Evolutionary conservation across 2,797 vertebrate species (phyloP).

Genomic region (Melanotaenia boesemani): DNA sequence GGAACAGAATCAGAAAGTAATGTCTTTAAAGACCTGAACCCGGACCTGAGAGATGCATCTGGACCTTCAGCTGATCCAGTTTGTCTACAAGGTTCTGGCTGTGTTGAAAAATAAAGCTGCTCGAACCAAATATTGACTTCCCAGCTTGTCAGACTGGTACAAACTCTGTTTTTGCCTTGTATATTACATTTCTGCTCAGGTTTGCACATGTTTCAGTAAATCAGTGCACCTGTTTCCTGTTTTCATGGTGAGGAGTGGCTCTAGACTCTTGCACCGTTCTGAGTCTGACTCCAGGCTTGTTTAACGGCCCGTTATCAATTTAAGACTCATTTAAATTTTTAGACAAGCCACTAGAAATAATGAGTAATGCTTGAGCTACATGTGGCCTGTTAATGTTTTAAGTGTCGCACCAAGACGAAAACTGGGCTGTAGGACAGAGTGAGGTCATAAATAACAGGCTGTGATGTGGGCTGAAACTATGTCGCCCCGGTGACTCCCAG

Average conservation of each 20-base stretch:
- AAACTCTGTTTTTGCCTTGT: no score
- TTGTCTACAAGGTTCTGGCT: no score
- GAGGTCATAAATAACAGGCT: conserved; percentile 56
- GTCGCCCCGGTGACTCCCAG: conserved; percentile 54
- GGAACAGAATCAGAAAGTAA: background rate
- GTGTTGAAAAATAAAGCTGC: no score
- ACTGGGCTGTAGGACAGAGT: conserved; percentile 14
- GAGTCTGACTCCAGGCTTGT: conserved; percentile 5
- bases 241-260: no score
- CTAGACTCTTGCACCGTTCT: no score
- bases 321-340: conserved; percentile 13
- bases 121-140: no score
- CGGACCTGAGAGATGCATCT: background rate
- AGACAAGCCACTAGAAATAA: conserved; percentile 30
- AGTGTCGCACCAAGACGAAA: conserved; percentile 15
- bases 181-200: no score
- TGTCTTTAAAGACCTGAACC: background rate
- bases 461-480: conserved; percentile 29
- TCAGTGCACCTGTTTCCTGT: no score
- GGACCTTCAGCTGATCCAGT: no score
- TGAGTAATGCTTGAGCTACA: conserved; percentile 22
- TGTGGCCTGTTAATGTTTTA: conserved; percentile 22
- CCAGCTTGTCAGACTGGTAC: no score
- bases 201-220: no score
- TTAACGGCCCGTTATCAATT: conserved; percentile 37